Conservation (phyloP, 2,888 invertebrate species). For the Acanthopleura granulata region DNA sequence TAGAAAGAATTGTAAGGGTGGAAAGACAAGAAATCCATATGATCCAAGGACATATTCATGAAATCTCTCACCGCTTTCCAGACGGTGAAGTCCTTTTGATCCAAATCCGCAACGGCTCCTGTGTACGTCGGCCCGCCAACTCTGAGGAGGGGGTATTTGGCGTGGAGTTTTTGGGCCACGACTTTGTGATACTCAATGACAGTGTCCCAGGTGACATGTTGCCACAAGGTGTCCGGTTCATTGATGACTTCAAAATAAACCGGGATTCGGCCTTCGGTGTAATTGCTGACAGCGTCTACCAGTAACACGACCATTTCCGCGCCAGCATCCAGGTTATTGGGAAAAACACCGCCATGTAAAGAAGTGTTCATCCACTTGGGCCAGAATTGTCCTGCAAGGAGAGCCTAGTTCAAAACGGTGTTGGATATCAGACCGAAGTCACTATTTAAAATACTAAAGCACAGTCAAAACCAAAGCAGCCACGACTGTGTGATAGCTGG, state of each 20-base stretch:
- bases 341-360: slow-evolving; percentile 18
- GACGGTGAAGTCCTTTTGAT: not conserved
- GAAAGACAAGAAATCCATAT: slow-evolving; percentile 23
- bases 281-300: slow-evolving; percentile 13
- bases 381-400: slow-evolving; percentile 15
- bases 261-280: not conserved
- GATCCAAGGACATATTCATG: slow-evolving; percentile 18
- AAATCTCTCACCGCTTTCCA: not conserved
- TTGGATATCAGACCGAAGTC: not conserved
- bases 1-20: slow-evolving; percentile 19
- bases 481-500: too few relatives aligned
- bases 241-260: slow-evolving; percentile 24
- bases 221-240: slow-evolving; percentile 19
- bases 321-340: slow-evolving; percentile 5
- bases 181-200: slow-evolving; percentile 12
- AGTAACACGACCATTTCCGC: slow-evolving; percentile 10
- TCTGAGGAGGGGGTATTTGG: slow-evolving; percentile 13
- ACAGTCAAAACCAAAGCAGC: too few relatives aligned
- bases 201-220: slow-evolving; percentile 7
- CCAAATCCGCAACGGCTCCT: not conserved
- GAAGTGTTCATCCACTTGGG: slow-evolving; percentile 22
- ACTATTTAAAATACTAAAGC: too few relatives aligned
- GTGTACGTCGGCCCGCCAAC: slow-evolving; percentile 22
- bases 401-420: not conserved
- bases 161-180: slow-evolving; percentile 21